Evolutionary conservation across 2,113 vertebrate genomes (phyloP), one percentile per base, ranked within the genome.

Genomic region (Cacatua alba): DNA sequence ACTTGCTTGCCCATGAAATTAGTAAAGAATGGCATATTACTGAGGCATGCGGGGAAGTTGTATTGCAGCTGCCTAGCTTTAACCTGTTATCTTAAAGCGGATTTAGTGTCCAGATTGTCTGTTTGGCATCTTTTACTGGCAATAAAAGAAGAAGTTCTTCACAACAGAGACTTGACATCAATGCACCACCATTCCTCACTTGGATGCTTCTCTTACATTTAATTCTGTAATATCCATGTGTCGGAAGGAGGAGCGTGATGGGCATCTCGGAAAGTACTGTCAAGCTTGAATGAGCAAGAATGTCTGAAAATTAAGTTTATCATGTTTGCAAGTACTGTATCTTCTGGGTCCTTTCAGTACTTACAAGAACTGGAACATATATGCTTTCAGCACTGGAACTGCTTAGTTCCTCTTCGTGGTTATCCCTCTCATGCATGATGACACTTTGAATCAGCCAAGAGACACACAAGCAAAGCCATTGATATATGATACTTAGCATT

Each of bases 401-500:
- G 24, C 67, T 91, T 71, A 75, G 39, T 52, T 92, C 26, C 76
- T 52, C 75, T 81, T 87, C 51, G 60, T 46, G 33, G 29, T 82
- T 91, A 84, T 96, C 70, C 25, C 57, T 77, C 33, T 93, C 77
- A 77, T 57, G 41, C 24, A 25, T 31, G 64, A 44, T 94, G 86
- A 82, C 68, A 49, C 84, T 72, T 83, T n/a, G 75, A 83, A 51
- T 80, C 26, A 67, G 85, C 82, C 79, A 93, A 93, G 84, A 94
- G 81, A 59, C 79, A 62, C 64, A 33, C 18, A 37, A 5, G 25
- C 60, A 51, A 57, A 72, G 49, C 79, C 70, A 18, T 6, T 86
- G 90, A 90, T 72, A 84, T 33, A 37, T 59, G 94, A 97, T 83
- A 71, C 69, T 88, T 11, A 52, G 67, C 55, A 63, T 88, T 97